These are phyloP conservation scores for Gastrophysa polygoni DNA, from an alignment of 2,888 invertebrate genomes.

Conservation along the genomic window DNA sequence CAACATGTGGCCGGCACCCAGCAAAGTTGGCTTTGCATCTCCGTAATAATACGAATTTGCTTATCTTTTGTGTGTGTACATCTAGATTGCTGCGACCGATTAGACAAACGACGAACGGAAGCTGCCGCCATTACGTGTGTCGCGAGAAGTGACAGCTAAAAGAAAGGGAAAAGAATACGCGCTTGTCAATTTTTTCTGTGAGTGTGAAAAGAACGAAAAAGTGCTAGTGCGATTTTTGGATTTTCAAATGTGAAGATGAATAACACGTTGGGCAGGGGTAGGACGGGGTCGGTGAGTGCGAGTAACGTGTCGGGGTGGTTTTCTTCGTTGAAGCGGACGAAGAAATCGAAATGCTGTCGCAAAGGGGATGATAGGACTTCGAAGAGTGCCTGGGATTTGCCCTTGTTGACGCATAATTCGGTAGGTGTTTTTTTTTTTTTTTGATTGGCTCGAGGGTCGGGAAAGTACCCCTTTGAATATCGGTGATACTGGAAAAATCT, in stretches of 20 bases:
- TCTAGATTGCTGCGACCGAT: no score
- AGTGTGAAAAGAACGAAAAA: no score
- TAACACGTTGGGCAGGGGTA: slow-evolving; percentile 59
- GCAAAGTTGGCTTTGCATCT: background rate
- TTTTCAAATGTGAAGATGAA: slow-evolving; percentile 15
- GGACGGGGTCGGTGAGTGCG: slow-evolving; percentile 69
- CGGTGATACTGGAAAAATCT: no score
- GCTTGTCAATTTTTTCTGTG: no score
- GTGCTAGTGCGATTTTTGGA: no score
- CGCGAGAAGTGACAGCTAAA: background rate
- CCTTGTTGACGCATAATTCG: slow-evolving; percentile 43
- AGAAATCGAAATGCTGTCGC: slow-evolving; percentile 49
- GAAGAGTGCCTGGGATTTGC: slow-evolving; percentile 54
- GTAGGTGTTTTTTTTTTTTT: slow-evolving; percentile 23
- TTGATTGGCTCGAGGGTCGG: no score
- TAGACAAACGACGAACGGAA: background rate
- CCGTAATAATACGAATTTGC: background rate
- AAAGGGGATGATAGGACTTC: slow-evolving; percentile 45
- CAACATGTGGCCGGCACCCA: background rate
- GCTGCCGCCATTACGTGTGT: background rate
- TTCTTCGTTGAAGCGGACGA: slow-evolving; percentile 73
- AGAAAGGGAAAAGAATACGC: slow-evolving; percentile 3
- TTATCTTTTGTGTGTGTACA: background rate
- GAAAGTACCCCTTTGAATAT: no score
- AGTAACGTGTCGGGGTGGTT: slow-evolving; percentile 74